Conservation (phyloP, 2,797 vertebrate species). For the Odontamblyopus lacepedii region DNA sequence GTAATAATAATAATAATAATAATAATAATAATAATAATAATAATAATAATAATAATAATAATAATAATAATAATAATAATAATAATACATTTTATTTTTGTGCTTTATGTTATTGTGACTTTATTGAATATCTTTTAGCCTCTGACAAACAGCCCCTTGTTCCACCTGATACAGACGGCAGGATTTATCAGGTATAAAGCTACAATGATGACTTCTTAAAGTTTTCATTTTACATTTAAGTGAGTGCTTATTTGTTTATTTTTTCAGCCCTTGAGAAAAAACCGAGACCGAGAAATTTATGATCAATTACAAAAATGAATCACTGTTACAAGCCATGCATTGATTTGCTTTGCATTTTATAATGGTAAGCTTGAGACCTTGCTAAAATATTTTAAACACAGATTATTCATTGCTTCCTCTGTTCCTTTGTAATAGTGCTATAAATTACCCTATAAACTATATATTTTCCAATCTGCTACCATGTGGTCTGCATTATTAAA, state of each 20-base stretch:
- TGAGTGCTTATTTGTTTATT: not conserved
- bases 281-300: not conserved
- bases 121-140: slow-evolving; percentile 23
- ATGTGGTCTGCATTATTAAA: not conserved
- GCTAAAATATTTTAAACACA: not conserved
- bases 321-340: not conserved
- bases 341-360: not conserved
- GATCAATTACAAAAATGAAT: not conserved
- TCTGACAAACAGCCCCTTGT: slow-evolving; percentile 30
- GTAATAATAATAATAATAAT: too few species aligned
- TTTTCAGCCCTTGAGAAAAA: slow-evolving; percentile 34
- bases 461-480: not conserved
- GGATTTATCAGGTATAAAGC: slow-evolving; percentile 51
- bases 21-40: too few species aligned
- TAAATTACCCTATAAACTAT: not conserved
- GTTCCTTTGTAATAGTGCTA: not conserved
- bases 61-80: too few species aligned
- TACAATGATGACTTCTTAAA: not conserved
- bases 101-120: not conserved
- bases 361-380: not conserved
- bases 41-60: too few species aligned
- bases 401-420: not conserved
- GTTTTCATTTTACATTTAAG: not conserved
- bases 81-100: too few species aligned
- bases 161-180: not conserved